These are phyloP conservation scores for Cistogaster globosa DNA, from an alignment of 2,888 invertebrate genomes.

Conservation along the genomic window DNA sequence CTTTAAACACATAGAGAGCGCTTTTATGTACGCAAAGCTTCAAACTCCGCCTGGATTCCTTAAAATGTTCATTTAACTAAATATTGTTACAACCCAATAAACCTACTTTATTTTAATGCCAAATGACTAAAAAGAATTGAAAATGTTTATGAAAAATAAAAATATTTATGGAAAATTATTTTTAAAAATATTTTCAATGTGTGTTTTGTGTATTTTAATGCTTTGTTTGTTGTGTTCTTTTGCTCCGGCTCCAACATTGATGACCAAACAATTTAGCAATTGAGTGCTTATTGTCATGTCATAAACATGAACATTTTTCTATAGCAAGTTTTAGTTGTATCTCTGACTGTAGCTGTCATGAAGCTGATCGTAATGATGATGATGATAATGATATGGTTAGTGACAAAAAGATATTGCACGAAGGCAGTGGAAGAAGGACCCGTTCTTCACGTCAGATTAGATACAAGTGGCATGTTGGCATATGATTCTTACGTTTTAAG, in stretches of 20 bases:
- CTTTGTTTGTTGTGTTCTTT: background rate
- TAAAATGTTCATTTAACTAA: constrained; percentile 9
- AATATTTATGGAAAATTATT: too few species aligned
- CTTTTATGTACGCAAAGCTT: too few species aligned
- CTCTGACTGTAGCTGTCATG: background rate
- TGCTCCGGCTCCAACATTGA: constrained; percentile 21
- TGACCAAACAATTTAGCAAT: constrained; percentile 53
- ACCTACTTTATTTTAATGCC: constrained; percentile 39
- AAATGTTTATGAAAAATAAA: background rate
- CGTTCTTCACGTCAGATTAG: too few species aligned
- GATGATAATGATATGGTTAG: background rate
- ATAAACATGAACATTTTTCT: constrained; percentile 12
- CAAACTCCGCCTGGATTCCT: too few species aligned
- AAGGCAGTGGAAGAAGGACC: too few species aligned
- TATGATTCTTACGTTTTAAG: too few species aligned
- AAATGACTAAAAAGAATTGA: constrained; percentile 10
- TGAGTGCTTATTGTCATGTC: constrained; percentile 63
- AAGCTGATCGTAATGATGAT: background rate
- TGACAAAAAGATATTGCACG: too few species aligned
- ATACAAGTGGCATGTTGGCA: too few species aligned
- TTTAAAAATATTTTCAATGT: background rate
- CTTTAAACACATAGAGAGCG: too few species aligned
- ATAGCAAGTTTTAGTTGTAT: background rate
- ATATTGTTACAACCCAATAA: constrained; percentile 48
- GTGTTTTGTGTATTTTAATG: constrained; percentile 18